Evolutionary conservation across 2,888 invertebrate genomes (phyloP).

Genomic region (Fabriciana adippe): DNA sequence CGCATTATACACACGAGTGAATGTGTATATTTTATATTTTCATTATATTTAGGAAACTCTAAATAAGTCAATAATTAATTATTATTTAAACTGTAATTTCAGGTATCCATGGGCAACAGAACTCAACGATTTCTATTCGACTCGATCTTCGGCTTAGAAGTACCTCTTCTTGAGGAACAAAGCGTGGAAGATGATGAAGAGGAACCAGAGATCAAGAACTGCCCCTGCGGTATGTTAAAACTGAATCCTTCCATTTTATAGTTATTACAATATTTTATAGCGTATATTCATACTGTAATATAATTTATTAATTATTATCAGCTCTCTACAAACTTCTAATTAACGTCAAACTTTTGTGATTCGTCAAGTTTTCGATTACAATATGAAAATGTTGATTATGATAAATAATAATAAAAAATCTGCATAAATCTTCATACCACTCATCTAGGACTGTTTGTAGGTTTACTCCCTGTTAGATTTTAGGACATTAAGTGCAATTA

Average conservation of each 20-base stretch:
- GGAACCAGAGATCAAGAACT: constrained; percentile 83
- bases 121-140: constrained; percentile 87
- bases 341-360: too few relatives aligned
- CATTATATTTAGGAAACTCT: background rate
- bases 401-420: too few relatives aligned
- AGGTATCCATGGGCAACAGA: constrained; percentile 78
- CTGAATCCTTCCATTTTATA: background rate
- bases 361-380: too few relatives aligned
- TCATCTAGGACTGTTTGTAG: background rate
- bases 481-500: constrained; percentile 11
- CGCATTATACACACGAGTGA: too few relatives aligned
- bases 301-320: too few relatives aligned
- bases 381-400: too few relatives aligned
- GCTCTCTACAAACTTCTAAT: too few relatives aligned
- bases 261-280: constrained; percentile 13
- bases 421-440: too few relatives aligned
- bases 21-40: too few relatives aligned
- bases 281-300: too few relatives aligned
- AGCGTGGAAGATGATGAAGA: constrained; percentile 84
- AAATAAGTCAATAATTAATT: background rate
- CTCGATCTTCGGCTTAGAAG: constrained; percentile 86
- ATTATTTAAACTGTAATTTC: constrained; percentile 40
- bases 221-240: constrained; percentile 86
- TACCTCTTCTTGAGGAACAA: constrained; percentile 77
- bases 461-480: constrained; percentile 1